A percentile compares a stretch with the other conserved stretches of the same genome.
phyloP scores from a whole-genome alignment of 2,888 invertebrate genomes.

The Eupithecia vulgata region DNA sequence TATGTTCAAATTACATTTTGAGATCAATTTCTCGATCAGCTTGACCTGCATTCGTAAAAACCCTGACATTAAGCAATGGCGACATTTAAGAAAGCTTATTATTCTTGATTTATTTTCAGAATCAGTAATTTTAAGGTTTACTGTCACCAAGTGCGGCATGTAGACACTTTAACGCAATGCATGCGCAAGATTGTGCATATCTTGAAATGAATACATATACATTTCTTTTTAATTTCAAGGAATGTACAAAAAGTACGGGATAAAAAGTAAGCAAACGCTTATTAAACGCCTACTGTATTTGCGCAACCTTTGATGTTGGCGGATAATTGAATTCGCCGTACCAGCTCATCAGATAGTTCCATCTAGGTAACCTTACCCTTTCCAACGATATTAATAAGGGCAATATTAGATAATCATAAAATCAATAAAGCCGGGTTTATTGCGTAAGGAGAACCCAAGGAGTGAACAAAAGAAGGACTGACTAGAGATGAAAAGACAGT shows the following conservation, averaged over 20 bases:
- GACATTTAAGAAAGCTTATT: slow-evolving; percentile 4
- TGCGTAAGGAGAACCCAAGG: neutral
- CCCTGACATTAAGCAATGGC: slow-evolving; percentile 5
- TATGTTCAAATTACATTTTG: neutral
- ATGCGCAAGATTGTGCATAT: neutral
- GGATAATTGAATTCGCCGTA: slow-evolving; percentile 17
- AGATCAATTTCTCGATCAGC: neutral
- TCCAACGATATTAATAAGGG: slow-evolving; percentile 16
- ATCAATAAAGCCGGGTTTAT: neutral
- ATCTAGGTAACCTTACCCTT: neutral
- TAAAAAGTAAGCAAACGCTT: neutral
- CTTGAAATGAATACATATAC: neutral
- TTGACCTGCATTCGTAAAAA: slow-evolving; percentile 16
- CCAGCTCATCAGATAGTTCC: slow-evolving; percentile 8
- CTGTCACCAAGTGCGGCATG: neutral
- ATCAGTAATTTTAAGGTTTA: neutral
- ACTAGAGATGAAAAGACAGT: neutral
- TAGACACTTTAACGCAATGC: neutral
- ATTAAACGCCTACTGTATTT: slow-evolving; percentile 2
- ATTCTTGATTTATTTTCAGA: slow-evolving; percentile 6
- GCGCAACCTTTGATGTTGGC: slow-evolving; percentile 5
- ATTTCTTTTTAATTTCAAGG: neutral
- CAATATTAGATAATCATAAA: neutral
- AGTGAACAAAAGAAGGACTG: neutral
- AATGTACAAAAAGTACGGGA: neutral